Percentiles rank a stretch among this genome's conserved stretches.
phyloP scores from a whole-genome alignment of 2,888 invertebrate species.

The Drosophila conformis region DNA sequence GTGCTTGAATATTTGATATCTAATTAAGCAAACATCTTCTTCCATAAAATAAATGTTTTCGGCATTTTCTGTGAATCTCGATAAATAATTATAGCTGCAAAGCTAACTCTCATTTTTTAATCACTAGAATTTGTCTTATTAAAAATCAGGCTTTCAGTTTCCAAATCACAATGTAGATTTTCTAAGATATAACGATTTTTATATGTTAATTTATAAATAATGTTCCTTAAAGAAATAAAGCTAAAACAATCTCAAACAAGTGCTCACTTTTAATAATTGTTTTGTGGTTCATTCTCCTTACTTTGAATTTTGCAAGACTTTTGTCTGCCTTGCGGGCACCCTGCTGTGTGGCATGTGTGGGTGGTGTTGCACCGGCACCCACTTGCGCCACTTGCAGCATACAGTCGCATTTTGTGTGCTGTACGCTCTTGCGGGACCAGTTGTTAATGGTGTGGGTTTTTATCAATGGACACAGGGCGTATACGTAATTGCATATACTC shows the following conservation, averaged over 20 bases:
- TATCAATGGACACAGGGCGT: conserved; percentile 51
- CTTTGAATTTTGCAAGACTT: conserved; percentile 5
- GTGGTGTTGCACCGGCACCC: conserved; percentile 33
- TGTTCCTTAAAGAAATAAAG: not conserved
- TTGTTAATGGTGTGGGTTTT: conserved; percentile 65
- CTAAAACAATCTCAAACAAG: not conserved
- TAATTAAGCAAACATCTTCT: not conserved
- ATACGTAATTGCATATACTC: conserved; percentile 52
- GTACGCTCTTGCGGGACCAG: conserved; percentile 51
- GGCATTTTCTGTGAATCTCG: not conserved
- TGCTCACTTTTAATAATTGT: not conserved
- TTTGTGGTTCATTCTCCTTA: not conserved
- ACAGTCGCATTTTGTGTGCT: conserved; percentile 18
- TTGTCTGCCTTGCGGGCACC: conserved; percentile 29
- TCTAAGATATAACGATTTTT: not conserved
- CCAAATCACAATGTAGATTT: not conserved
- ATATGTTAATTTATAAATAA: not conserved
- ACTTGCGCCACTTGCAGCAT: conserved; percentile 31
- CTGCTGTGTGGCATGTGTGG: conserved; percentile 43
- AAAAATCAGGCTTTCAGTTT: not conserved
- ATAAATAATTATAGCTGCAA: not conserved
- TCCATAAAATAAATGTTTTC: not conserved
- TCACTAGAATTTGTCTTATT: not conserved
- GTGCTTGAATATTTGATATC: not conserved
- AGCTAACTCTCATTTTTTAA: fast-evolving